Percentiles rank a stretch among this genome's conserved stretches.
These are phyloP conservation scores for Eudyptes chrysolophus DNA, from an alignment of 2,113 vertebrate genomes.

Conservation along the genomic window DNA sequence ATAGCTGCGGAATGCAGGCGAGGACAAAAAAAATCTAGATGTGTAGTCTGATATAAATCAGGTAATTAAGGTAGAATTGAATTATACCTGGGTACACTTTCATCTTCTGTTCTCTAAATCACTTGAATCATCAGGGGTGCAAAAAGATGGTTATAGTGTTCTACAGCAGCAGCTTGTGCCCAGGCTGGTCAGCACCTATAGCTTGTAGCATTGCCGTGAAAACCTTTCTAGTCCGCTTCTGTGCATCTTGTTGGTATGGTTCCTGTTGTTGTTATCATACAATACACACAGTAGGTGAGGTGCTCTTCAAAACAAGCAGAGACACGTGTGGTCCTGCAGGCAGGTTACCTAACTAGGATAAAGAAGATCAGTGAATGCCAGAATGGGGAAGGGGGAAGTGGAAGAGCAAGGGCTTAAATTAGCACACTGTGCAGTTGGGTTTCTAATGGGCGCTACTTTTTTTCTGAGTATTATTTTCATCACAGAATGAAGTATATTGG, in stretches of 20 bases:
- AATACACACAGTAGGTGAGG: neutral
- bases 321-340: neutral
- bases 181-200: neutral
- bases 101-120: neutral
- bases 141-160: neutral
- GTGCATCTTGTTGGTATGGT: neutral
- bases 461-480: neutral
- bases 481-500: neutral
- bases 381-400: neutral
- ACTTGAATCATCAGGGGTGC: neutral
- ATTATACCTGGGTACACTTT: neutral
- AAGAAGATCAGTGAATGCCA: neutral
- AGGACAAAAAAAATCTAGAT: neutral
- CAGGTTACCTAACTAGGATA: neutral
- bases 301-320: constrained; percentile 1
- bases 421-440: neutral
- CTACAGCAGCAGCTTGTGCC: neutral
- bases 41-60: neutral
- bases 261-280: neutral
- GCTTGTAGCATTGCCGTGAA: neutral
- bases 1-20: neutral
- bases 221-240: neutral
- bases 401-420: neutral
- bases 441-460: neutral
- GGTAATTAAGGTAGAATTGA: neutral